A percentile compares a stretch with the other conserved stretches of the same genome.
These are phyloP conservation scores for Urocolius indicus DNA, from an alignment of 2,113 vertebrate genomes.

Conservation along the genomic window DNA sequence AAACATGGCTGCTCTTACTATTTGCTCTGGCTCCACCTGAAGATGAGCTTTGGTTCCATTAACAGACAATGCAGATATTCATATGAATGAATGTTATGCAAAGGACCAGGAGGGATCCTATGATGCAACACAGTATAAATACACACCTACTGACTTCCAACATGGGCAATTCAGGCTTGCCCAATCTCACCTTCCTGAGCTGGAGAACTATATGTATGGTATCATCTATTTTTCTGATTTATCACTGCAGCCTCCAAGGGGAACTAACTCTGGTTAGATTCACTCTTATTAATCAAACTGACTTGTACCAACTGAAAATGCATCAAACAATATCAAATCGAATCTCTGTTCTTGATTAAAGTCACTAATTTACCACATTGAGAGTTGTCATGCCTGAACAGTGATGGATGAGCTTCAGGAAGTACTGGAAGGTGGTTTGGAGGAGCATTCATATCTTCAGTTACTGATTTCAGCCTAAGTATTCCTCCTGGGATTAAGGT, in stretches of 20 bases:
- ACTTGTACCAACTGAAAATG: neutral
- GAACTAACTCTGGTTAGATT: neutral
- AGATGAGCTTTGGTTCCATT: neutral
- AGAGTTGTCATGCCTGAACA: neutral
- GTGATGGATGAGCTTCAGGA: neutral
- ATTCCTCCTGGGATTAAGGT: neutral
- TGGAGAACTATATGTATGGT: fast-evolving
- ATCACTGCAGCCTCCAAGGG: neutral
- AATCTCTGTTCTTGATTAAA: neutral
- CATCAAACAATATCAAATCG: neutral
- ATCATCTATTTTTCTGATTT: neutral
- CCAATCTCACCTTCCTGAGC: neutral
- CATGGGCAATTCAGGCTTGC: neutral
- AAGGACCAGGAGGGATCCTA: neutral
- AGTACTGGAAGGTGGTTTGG: neutral
- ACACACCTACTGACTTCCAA: neutral
- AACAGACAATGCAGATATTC: neutral
- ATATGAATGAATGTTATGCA: neutral
- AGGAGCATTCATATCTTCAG: neutral
- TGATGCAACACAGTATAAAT: neutral
- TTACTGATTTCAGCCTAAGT: neutral
- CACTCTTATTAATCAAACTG: neutral
- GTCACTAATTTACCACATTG: neutral
- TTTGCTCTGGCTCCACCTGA: neutral
- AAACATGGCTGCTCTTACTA: neutral